These are phyloP conservation scores for Puma concolor DNA, from an alignment of 2,113 vertebrate genomes.

Conservation along the genomic window DNA sequence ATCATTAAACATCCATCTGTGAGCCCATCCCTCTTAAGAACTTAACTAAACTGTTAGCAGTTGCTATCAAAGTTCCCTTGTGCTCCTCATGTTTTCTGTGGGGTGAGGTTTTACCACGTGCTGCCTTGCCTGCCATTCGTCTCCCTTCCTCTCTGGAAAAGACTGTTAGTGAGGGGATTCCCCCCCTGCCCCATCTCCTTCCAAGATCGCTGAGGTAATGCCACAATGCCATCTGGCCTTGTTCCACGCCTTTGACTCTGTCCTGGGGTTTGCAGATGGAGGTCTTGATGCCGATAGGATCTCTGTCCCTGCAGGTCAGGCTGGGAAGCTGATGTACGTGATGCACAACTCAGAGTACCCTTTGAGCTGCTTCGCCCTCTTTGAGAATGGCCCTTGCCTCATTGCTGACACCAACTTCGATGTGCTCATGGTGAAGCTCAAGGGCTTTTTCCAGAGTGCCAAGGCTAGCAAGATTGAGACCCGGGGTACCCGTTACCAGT, in stretches of 20 bases:
- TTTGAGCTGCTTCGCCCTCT: slow-evolving; percentile 95
- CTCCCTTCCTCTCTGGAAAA: background rate
- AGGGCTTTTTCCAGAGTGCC: slow-evolving; percentile 98
- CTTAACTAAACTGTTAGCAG: background rate
- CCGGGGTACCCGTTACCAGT: slow-evolving; percentile 95
- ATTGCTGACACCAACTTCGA: slow-evolving; percentile 97
- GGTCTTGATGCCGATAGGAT: background rate
- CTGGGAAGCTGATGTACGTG: slow-evolving; percentile 95
- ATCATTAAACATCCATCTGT: background rate
- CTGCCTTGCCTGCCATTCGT: background rate
- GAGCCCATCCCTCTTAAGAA: background rate
- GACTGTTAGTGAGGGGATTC: background rate
- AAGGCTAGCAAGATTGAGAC: slow-evolving; percentile 99
- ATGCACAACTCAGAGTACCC: slow-evolving; percentile 99
- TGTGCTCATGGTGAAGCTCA: slow-evolving; percentile 97
- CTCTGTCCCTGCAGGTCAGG: slow-evolving; percentile 89
- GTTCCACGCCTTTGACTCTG: background rate
- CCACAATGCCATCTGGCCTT: background rate
- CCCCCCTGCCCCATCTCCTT: too few species aligned
- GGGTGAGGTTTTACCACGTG: background rate
- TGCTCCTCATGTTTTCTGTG: background rate
- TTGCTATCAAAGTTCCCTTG: background rate
- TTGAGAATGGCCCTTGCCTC: slow-evolving; percentile 95
- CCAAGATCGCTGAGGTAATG: background rate
- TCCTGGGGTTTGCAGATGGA: background rate